Evolutionary conservation across 92 coral and sea anemone genomes (phyloP), one percentile per base, ranked within the genome.

Genomic region (Pocillopora meandrina): DNA sequence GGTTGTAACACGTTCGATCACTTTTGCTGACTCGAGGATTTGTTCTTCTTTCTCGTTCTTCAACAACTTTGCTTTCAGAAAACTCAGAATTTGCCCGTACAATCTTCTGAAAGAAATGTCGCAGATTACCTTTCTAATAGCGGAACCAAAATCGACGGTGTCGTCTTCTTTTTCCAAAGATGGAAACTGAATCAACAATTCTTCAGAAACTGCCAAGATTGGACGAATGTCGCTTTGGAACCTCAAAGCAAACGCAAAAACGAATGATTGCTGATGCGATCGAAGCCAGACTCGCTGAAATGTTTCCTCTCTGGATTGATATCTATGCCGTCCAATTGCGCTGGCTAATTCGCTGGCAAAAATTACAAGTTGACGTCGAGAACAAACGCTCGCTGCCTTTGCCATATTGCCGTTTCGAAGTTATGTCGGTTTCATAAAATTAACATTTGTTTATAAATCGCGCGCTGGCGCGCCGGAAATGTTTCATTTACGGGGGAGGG

Each of bases 301-400:
- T 23, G 97, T 93, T 79, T 95, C 94, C 9, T 89, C 89, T 60
- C 89, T 75, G 58, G 98, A 85, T 52, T 72, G 78, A 79, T 95
- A 93, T 6, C 75, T 87, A 80, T 97, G 92, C 61, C 88, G 82
- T 58, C 92, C 97, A 63, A 95, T 87, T 18, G 96, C 95, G 61
- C 98, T 93, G 6, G 99, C 99, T 52, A 97, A 66, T 75, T 97
- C 99, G 76, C 99, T 95, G 20, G 99, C 99, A 81, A 79, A 87
- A 21, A 94, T 79, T 14, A 82, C 84, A 31, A 94, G 78, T 15
- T 74, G 63, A 17, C 57, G 65, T 59, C 86, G 74, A 26, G 65
- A 65, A 56, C 20, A 16, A 16, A 56, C 82, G 13, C 75, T 71
- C 14, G 34, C 47, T 23, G 76, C 72, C 56, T 26, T 71, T 83